A percentile compares a stretch with the other conserved stretches of the same genome.
Conservation (phyloP, 2,113 vertebrate genomes). For the Sinosuthora webbiana region DNA sequence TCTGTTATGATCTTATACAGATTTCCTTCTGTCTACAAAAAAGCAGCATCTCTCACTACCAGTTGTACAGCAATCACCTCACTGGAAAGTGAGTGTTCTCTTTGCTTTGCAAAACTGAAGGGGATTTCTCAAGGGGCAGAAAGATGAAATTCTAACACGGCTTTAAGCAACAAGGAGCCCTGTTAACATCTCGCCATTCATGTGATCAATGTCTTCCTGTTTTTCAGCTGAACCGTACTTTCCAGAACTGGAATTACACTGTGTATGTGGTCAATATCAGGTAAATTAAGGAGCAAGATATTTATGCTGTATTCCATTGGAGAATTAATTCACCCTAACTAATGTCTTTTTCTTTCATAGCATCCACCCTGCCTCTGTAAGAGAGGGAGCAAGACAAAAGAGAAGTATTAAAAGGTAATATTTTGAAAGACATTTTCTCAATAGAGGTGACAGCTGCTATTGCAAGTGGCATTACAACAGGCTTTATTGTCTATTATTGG, state of each 20-base stretch:
- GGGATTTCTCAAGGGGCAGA: not conserved
- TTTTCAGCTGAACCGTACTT: constrained; percentile 88
- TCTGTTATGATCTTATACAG: not conserved
- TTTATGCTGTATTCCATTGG: not conserved
- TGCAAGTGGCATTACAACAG: not conserved
- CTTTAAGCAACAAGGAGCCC: not conserved
- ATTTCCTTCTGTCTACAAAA: not conserved
- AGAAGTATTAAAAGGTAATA: constrained; percentile 73
- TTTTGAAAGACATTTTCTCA: not conserved
- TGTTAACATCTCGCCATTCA: not conserved
- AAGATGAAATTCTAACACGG: not conserved
- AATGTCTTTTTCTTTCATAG: constrained; percentile 53
- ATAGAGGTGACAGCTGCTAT: not conserved
- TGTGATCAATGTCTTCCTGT: constrained; percentile 53
- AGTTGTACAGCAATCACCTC: not conserved
- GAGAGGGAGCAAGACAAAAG: constrained; percentile 70
- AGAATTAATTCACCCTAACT: not conserved
- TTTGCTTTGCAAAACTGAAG: not conserved
- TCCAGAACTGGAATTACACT: constrained; percentile 85
- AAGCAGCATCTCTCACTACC: not conserved
- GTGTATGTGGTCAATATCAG: constrained; percentile 83
- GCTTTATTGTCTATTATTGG: not conserved
- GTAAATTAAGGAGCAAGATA: constrained; percentile 70
- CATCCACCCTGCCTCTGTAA: constrained; percentile 32
- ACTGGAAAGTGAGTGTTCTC: not conserved